phyloP scores from a whole-genome alignment of 2,113 vertebrate species.

The Martes martes region DNA sequence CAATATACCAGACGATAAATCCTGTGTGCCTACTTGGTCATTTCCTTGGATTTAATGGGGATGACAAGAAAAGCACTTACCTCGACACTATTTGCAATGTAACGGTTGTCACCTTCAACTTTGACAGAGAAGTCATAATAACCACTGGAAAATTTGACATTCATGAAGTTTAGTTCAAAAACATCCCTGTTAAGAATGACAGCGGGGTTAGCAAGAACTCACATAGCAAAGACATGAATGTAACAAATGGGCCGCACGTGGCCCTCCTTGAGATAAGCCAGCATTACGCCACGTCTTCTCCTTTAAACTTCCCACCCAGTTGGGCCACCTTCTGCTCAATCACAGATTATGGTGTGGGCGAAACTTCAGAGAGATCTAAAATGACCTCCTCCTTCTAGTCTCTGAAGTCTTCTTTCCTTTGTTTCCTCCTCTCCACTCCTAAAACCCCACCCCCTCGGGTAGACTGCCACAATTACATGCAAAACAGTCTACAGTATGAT shows the following conservation, averaged over 20 bases:
- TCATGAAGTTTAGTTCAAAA: conserved; percentile 97
- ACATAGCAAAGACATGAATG: not conserved
- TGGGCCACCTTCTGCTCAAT: not conserved
- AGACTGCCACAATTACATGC: not conserved
- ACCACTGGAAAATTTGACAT: conserved; percentile 92
- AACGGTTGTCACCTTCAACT: conserved; percentile 91
- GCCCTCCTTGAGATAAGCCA: not conserved
- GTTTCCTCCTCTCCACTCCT: not conserved
- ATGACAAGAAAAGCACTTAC: conserved; percentile 77
- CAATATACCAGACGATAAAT: not conserved
- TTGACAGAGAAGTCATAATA: conserved; percentile 95
- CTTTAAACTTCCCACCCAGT: not conserved
- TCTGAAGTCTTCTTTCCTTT: not conserved
- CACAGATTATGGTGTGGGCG: not conserved
- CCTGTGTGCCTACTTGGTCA: not conserved
- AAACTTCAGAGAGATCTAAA: not conserved
- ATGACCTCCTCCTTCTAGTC: not conserved
- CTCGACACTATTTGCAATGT: conserved; percentile 94
- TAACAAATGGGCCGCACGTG: not conserved
- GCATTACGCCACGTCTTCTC: not conserved
- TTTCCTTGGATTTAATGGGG: not conserved
- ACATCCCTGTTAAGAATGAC: conserved; percentile 83
- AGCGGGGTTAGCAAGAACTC: not conserved
- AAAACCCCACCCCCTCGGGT: not conserved
- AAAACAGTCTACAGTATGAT: not conserved